Evolutionary conservation across 2,888 invertebrate species (phyloP).

Genomic region (Rotaria sp.): DNA sequence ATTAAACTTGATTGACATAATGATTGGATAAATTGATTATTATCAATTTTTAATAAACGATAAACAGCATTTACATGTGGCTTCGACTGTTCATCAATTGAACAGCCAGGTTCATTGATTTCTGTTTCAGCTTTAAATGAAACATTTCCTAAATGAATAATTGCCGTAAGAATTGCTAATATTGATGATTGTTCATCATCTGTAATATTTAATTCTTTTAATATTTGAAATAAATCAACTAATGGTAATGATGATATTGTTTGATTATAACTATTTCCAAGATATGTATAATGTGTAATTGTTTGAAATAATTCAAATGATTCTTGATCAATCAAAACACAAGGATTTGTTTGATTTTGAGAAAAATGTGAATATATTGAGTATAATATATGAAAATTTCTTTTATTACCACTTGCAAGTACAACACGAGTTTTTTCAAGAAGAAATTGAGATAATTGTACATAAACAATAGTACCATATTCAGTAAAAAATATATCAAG

Average conservation of each 20-base stretch:
- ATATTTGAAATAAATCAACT: not conserved
- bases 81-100: not conserved
- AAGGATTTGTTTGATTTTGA: not conserved
- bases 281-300: not conserved
- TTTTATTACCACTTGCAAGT: constrained; percentile 48
- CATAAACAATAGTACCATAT: constrained; percentile 15
- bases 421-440: constrained; percentile 53
- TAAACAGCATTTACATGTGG: not conserved
- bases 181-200: constrained; percentile 11
- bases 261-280: not conserved
- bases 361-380: constrained; percentile 44
- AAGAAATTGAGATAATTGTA: constrained; percentile 51
- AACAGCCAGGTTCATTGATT: constrained; percentile 8
- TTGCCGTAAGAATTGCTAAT: not conserved
- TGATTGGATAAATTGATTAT: constrained; percentile 7
- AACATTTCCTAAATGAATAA: constrained; percentile 14
- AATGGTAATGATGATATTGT: not conserved
- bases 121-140: not conserved
- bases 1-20: constrained; percentile 25
- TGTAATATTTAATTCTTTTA: not conserved
- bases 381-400: constrained; percentile 54
- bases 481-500: constrained; percentile 12
- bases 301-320: not conserved
- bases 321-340: not conserved
- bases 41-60: constrained; percentile 15